Base-by-base conservation (phyloP, 1,140 invertebrate species). In the Drosophila nikananu region DNA sequence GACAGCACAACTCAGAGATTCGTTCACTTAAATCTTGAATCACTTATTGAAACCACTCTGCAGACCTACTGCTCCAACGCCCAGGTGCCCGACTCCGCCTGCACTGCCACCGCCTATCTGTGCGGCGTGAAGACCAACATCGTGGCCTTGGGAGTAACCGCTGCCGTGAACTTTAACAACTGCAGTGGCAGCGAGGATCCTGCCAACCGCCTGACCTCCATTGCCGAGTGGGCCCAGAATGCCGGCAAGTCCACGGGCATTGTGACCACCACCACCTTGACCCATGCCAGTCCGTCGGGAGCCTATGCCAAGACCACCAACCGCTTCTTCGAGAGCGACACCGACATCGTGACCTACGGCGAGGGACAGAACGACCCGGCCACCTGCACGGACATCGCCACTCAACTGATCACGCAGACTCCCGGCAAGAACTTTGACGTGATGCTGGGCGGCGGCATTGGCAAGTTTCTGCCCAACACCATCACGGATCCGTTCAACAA, bases 141-240 rank as follows among this genome's bases (percentile, higher is more conserved):
- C 25, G 94, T 94, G 19, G 95, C 95, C 2, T 79, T 97, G 5
- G 96, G 96, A 0, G 93, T 97, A 1, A 95, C 49, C 93, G 95
- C 77, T 39, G 93, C 72, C 71, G 97, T 97, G 0, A 77, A 91
- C 57, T 91, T 94, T 1, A 93, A 94, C n/a, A 95, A 97, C 90
- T 98, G 97, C 83, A 83, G 94, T 1, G 94, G 95, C 0, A 95
- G 96, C 12, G 89, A 96, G 92, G 32, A 94, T 62, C 80, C 93
- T 2, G 91, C 83, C 12, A 94, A 94, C 73, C 93, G 94, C 54
- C 92, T 96, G 2, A 83, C 90, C 94, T 97, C 97, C 0, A 94
- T 98, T 49, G 94, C 97, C 4, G 95, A 96, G 75, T 98, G 97
- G 97, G 97, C 97, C 0, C 97, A 97, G 90, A 94, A 95, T 67